Percentiles rank a stretch among this genome's conserved stretches.
Evolutionary conservation across 2,888 invertebrate species (phyloP).

Genomic region (Ellobium chinense): DNA sequence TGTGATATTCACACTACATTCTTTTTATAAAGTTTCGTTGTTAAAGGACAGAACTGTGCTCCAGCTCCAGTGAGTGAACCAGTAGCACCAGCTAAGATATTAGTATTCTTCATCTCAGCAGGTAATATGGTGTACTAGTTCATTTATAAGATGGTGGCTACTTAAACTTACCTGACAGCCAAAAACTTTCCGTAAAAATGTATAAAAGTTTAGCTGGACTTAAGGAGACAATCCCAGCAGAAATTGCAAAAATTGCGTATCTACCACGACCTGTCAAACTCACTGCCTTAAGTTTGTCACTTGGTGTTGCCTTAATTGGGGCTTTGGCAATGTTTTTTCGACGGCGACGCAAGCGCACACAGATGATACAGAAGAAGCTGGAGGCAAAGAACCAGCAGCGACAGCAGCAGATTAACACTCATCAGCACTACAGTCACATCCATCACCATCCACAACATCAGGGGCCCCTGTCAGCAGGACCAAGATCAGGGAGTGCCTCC

Average conservation of each 20-base stretch:
- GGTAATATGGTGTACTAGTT: no score
- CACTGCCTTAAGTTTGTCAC: conserved; percentile 86
- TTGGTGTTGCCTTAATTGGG: conserved; percentile 90
- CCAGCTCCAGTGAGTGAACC: no score
- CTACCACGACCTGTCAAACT: conserved; percentile 81
- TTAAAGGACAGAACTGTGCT: no score
- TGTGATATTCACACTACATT: no score
- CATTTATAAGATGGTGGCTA: no score
- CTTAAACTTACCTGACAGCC: no score
- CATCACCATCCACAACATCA: neutral
- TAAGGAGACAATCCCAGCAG: conserved; percentile 46
- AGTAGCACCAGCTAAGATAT: no score
- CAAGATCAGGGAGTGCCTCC: conserved; percentile 23
- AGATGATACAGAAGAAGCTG: conserved; percentile 53
- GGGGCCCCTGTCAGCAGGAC: conserved; percentile 2
- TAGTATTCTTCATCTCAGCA: no score
- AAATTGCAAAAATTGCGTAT: conserved; percentile 47
- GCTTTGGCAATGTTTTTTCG: conserved; percentile 86
- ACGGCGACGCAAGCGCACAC: conserved; percentile 54
- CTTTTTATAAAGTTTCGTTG: no score
- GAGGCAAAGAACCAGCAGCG: conserved; percentile 49
- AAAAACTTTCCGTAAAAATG: no score
- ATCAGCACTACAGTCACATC: conserved; percentile 19
- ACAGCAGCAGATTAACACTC: conserved; percentile 33
- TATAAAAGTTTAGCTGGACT: conserved; percentile 49